phyloP scores from a whole-genome alignment of 1,140 invertebrate genomes.

The Philopotamus ludificatus region DNA sequence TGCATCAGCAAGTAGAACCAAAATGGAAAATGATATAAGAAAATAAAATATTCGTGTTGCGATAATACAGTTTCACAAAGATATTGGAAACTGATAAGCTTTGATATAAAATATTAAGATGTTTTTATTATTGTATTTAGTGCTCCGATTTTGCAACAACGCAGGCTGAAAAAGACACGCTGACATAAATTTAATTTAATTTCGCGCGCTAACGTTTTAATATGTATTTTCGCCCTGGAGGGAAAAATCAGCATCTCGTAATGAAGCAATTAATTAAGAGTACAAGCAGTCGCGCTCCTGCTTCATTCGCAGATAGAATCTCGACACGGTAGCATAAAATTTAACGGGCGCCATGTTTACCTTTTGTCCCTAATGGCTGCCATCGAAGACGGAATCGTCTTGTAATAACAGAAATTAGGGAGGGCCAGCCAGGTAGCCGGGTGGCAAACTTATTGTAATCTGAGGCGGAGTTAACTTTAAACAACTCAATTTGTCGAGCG shows the following conservation, averaged over 20 bases:
- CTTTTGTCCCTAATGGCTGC: slow-evolving; percentile 6
- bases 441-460: slow-evolving; percentile 2
- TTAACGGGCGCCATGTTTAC: slow-evolving; percentile 10
- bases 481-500: slow-evolving; percentile 7
- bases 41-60: too few species aligned
- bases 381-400: slow-evolving; percentile 2
- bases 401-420: slow-evolving; percentile 1
- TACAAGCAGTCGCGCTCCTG: not conserved
- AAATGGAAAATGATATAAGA: too few species aligned
- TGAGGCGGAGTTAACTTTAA: not conserved
- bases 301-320: slow-evolving; percentile 10
- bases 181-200: too few species aligned
- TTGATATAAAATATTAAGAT: too few species aligned
- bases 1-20: too few species aligned
- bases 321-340: not conserved
- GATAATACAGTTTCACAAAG: too few species aligned
- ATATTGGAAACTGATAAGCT: too few species aligned
- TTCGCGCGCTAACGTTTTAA: too few species aligned
- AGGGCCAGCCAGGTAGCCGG: not conserved
- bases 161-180: too few species aligned
- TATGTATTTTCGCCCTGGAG: too few species aligned
- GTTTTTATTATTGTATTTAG: too few species aligned
- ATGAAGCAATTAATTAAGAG: slow-evolving; percentile 24
- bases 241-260: not conserved
- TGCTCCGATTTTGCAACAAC: too few species aligned